Conservation (phyloP, 2,113 vertebrate species). For the Platanista minor region DNA sequence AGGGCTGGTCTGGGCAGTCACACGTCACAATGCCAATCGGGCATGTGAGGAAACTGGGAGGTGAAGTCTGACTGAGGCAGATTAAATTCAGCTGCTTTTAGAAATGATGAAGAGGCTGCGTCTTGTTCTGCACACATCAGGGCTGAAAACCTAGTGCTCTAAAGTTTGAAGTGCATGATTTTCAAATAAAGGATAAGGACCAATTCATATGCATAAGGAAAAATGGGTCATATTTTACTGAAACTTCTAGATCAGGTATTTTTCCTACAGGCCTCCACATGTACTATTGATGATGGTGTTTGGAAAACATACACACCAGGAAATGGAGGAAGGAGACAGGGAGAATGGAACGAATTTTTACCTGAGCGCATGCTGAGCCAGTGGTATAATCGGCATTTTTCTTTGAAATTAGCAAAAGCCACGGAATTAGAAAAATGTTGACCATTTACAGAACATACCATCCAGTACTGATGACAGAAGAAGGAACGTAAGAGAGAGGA, state of each 20-base stretch:
- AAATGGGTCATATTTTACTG: neutral
- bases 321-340: neutral
- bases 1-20: constrained; percentile 37
- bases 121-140: neutral
- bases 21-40: neutral
- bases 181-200: neutral
- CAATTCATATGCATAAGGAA: neutral
- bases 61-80: neutral
- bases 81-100: constrained; percentile 39
- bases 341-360: neutral
- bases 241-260: neutral
- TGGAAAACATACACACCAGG: neutral
- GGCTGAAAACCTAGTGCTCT: neutral
- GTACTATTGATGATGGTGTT: neutral
- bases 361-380: neutral
- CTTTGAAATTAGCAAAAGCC: neutral
- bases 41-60: neutral
- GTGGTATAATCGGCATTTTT: accelerated
- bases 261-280: neutral
- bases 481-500: neutral
- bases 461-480: neutral
- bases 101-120: neutral
- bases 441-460: neutral
- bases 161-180: neutral
- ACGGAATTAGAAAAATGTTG: neutral